Evolutionary conservation across 2,888 invertebrate species (phyloP).

Genomic region (Stenurella melanura): DNA sequence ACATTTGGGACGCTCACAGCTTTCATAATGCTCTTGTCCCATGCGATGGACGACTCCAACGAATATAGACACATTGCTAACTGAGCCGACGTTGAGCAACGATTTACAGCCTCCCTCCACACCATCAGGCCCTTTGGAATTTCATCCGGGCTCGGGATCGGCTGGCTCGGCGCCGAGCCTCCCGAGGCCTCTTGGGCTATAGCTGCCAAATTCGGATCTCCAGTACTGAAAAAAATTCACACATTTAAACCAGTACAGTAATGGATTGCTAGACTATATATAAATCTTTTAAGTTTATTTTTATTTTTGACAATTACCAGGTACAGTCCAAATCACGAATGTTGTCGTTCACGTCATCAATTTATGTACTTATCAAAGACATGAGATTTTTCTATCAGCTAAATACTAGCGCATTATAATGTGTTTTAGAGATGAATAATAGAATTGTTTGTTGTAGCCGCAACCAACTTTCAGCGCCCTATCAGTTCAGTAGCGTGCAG

Average conservation of each 20-base stretch:
- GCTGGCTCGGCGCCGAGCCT: slow-evolving; percentile 48
- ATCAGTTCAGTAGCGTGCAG: too few species aligned
- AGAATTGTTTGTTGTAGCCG: too few species aligned
- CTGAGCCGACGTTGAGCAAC: slow-evolving; percentile 91
- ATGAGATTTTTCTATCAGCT: too few species aligned
- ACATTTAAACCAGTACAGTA: background rate
- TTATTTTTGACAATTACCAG: too few species aligned
- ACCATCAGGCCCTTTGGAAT: slow-evolving; percentile 86
- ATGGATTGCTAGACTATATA: too few species aligned
- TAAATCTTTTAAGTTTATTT: too few species aligned
- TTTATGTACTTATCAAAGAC: too few species aligned
- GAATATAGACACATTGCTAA: slow-evolving; percentile 92
- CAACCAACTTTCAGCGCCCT: too few species aligned
- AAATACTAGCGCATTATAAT: too few species aligned
- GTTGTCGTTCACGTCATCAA: too few species aligned
- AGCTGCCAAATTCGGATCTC: slow-evolving; percentile 80
- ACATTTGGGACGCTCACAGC: slow-evolving; percentile 85
- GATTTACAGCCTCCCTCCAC: slow-evolving; percentile 93
- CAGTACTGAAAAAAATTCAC: slow-evolving; percentile 69
- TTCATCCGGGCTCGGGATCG: slow-evolving; percentile 71
- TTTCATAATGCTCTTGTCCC: slow-evolving; percentile 99
- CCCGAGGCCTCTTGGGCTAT: slow-evolving; percentile 72
- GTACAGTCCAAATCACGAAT: too few species aligned
- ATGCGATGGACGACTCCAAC: slow-evolving; percentile 94
- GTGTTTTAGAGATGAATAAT: too few species aligned